A percentile compares a stretch with the other conserved stretches of the same genome.
Conservation (phyloP, 2,797 vertebrate genomes). For the Lateolabrax maculatus region DNA sequence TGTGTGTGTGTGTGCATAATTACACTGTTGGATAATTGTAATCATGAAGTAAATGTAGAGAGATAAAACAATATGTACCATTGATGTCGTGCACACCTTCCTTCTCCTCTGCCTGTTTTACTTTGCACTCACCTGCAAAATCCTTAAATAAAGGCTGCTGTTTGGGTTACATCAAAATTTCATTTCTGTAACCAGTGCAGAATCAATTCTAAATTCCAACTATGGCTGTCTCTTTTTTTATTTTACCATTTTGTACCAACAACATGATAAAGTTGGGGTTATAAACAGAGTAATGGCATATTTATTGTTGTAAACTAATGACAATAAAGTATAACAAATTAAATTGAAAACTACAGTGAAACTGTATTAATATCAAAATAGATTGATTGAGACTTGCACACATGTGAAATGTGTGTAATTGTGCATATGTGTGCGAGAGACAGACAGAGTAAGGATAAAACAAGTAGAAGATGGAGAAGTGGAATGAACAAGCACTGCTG, state of each 20-base stretch:
- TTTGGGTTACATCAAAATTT: neutral
- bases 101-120: neutral
- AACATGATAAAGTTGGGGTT: neutral
- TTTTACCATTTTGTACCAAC: neutral
- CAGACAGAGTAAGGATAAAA: neutral
- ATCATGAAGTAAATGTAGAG: slow-evolving; percentile 1
- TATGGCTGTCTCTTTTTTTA: too few relatives aligned
- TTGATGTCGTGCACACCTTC: neutral
- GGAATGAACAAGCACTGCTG: neutral
- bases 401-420: neutral
- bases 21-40: slow-evolving; percentile 2
- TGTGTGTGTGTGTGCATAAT: neutral
- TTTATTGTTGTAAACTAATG: neutral
- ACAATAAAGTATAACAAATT: neutral
- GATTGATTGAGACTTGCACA: neutral
- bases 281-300: neutral
- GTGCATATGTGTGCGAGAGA: neutral
- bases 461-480: neutral
- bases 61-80: neutral
- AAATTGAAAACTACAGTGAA: neutral
- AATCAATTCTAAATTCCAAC: neutral
- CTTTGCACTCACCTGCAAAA: neutral
- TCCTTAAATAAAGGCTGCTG: neutral
- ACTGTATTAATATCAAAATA: neutral
- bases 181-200: neutral